phyloP scores from a whole-genome alignment of 1,140 invertebrate genomes.

The Drosophila obscura region DNA sequence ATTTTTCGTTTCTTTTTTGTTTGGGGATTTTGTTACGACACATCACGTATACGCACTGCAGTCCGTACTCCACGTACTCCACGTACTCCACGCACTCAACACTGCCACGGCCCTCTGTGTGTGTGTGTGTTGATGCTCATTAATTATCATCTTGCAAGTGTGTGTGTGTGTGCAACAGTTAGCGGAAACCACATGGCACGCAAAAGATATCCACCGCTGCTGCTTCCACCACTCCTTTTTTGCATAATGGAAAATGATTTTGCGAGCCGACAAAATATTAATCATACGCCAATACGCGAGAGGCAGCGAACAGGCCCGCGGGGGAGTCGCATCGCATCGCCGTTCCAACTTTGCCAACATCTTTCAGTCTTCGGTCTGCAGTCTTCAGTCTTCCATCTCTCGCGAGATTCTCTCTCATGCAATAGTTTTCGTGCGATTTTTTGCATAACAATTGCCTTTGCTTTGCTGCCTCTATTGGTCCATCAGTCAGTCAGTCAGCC shows the following conservation, averaged over 20 bases:
- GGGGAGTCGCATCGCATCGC: slow-evolving; percentile 27
- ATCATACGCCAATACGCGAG: slow-evolving; percentile 62
- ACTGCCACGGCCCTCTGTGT: too few relatives aligned
- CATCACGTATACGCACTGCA: slow-evolving; percentile 47
- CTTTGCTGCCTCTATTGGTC: slow-evolving; percentile 9
- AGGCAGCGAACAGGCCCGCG: slow-evolving; percentile 8
- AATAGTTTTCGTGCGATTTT: slow-evolving; percentile 11
- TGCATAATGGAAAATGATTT: slow-evolving; percentile 46
- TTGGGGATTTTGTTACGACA: slow-evolving; percentile 12
- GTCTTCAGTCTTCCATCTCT: too few relatives aligned
- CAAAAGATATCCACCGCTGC: slow-evolving; percentile 19
- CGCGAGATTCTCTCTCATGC: too few relatives aligned
- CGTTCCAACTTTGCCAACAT: background rate
- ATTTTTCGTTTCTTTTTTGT: background rate
- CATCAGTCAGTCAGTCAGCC: slow-evolving; percentile 36
- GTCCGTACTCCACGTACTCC: too few relatives aligned
- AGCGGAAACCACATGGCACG: slow-evolving; percentile 37
- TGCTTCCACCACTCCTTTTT: slow-evolving; percentile 33
- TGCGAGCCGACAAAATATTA: slow-evolving; percentile 42
- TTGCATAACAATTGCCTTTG: slow-evolving; percentile 31
- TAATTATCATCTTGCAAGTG: slow-evolving; percentile 46
- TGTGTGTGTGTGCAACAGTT: slow-evolving; percentile 33
- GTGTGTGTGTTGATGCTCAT: slow-evolving; percentile 27
- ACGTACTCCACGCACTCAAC: too few relatives aligned
- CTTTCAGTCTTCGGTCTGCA: too few relatives aligned